Conservation (phyloP, 2,797 vertebrate species). For the Microctenopoma steveboyesi region DNA sequence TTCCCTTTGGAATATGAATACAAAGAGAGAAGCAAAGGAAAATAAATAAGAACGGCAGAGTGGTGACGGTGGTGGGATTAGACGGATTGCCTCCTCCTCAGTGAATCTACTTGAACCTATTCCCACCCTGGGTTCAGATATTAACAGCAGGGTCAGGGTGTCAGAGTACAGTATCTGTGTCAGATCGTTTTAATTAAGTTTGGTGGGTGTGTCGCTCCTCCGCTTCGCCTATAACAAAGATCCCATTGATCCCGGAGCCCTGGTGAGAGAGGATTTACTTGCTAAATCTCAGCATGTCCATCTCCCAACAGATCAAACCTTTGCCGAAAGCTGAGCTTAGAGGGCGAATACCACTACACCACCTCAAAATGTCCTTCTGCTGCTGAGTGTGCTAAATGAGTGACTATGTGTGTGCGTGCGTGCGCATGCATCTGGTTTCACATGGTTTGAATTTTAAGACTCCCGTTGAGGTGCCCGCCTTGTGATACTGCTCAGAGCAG, state of each 20-base stretch:
- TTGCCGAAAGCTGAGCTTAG: slow-evolving; percentile 57
- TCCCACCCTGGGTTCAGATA: slow-evolving; percentile 46
- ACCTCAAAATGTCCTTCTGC: slow-evolving; percentile 77
- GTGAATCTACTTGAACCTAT: slow-evolving; percentile 61
- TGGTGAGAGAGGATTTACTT: slow-evolving; percentile 57
- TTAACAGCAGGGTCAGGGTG: slow-evolving; percentile 51
- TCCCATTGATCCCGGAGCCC: slow-evolving; percentile 62
- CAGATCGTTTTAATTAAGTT: slow-evolving; percentile 73
- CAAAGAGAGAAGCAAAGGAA: slow-evolving; percentile 8
- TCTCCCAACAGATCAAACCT: slow-evolving; percentile 72
- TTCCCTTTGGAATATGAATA: slow-evolving; percentile 35
- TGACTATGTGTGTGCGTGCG: slow-evolving; percentile 13
- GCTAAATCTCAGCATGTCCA: slow-evolving; percentile 71
- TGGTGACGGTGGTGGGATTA: slow-evolving; percentile 66
- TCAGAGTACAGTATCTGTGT: slow-evolving; percentile 64
- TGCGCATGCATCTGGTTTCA: slow-evolving; percentile 53
- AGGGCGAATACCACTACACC: slow-evolving; percentile 42
- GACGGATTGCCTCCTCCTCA: slow-evolving; percentile 57
- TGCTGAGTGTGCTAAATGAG: slow-evolving; percentile 65
- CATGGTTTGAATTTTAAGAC: slow-evolving; percentile 56
- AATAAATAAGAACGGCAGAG: slow-evolving; percentile 13
- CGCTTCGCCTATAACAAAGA: slow-evolving; percentile 61
- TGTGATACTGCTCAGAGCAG: slow-evolving; percentile 64
- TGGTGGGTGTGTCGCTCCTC: slow-evolving; percentile 52
- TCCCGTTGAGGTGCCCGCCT: slow-evolving; percentile 53